Conservation (phyloP, 37 sponge, comb jelly and placozoan species). For the Diacarnus erythraeanus region DNA sequence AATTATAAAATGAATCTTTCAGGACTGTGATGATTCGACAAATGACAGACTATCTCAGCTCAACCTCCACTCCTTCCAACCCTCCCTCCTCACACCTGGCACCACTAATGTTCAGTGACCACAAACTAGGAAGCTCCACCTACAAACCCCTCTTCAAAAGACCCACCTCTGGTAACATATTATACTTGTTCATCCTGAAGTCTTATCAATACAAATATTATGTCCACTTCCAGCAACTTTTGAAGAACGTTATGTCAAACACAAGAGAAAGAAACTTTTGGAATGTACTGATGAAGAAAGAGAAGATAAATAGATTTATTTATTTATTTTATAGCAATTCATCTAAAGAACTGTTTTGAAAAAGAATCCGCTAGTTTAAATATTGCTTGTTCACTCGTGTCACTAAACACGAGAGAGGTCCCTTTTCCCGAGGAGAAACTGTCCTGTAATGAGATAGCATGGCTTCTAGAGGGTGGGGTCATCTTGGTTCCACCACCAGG, state of each 20-base stretch:
- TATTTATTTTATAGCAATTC: background rate
- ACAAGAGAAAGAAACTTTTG: conserved; percentile 30
- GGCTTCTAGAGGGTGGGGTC: conserved; percentile 15
- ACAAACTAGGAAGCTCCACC: conserved; percentile 11
- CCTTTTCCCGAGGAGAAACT: conserved; percentile 12
- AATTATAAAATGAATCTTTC: background rate
- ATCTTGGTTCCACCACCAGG: conserved; percentile 1
- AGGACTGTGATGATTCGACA: conserved; percentile 31
- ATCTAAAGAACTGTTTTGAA: conserved; percentile 42
- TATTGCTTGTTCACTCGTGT: conserved; percentile 52
- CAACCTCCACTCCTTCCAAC: conserved; percentile 20
- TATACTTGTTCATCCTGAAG: background rate
- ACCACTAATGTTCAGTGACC: conserved; percentile 25
- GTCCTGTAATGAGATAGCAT: background rate
- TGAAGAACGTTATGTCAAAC: conserved; percentile 24
- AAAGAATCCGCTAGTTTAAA: conserved; percentile 61
- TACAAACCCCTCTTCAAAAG: conserved; percentile 64
- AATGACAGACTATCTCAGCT: conserved; percentile 32
- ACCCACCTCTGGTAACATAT: conserved; percentile 38
- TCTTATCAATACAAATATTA: background rate
- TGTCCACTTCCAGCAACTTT: background rate
- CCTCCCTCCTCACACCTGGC: conserved; percentile 22
- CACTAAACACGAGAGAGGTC: conserved; percentile 37
- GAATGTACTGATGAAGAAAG: background rate
- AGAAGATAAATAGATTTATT: background rate